A percentile compares a stretch with the other conserved stretches of the same genome.
Evolutionary conservation across 2,888 invertebrate species (phyloP).

Genomic region (Exephanes ischioxanthus): DNA sequence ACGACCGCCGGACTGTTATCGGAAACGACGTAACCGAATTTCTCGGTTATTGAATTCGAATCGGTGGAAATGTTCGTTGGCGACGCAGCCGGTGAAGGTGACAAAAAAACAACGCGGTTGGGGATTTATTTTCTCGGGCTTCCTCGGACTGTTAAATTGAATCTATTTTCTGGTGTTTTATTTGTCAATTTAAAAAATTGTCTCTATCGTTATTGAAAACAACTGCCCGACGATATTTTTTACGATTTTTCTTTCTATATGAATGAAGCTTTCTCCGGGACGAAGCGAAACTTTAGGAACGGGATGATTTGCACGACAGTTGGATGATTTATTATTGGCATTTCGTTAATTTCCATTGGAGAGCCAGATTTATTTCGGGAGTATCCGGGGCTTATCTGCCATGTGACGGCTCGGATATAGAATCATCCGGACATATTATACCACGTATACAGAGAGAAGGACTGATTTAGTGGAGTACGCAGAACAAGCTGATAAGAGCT

Average conservation of each 20-base stretch:
- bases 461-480: conserved; percentile 42
- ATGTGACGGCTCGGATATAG: conserved; percentile 8
- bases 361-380: conserved; percentile 7
- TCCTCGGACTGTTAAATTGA: neutral
- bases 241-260: neutral
- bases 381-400: conserved; percentile 36
- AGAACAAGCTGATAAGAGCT: conserved; percentile 52
- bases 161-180: neutral
- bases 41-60: conserved; percentile 10
- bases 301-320: neutral
- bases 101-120: neutral
- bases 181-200: neutral
- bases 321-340: conserved; percentile 17
- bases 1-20: neutral
- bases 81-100: neutral
- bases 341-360: conserved; percentile 32
- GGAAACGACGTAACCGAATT: conserved; percentile 15
- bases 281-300: neutral
- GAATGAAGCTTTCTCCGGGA: neutral
- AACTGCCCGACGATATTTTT: neutral
- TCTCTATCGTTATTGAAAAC: neutral
- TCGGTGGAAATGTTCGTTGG: conserved; percentile 3
- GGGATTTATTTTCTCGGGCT: neutral
- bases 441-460: conserved; percentile 11
- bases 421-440: conserved; percentile 25